Evolutionary conservation across 2,113 vertebrate genomes (phyloP).

Genomic region (Bubo blakistoni): DNA sequence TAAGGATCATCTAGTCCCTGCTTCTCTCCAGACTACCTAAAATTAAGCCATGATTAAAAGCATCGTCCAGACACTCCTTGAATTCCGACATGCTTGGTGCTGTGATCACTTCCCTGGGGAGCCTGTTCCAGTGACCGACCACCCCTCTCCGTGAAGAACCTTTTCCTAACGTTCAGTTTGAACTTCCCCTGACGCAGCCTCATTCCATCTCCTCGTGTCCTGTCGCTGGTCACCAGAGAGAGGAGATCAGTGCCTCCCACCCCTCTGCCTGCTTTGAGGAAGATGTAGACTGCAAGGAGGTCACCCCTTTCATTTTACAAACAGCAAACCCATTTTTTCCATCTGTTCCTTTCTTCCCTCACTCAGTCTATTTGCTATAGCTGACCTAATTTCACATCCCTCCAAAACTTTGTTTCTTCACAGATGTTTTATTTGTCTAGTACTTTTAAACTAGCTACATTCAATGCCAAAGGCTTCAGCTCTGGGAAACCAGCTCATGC

Average conservation of each 20-base stretch:
- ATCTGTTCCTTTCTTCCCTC: background rate
- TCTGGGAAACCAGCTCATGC: background rate
- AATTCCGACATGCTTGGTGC: background rate
- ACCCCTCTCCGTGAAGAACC: background rate
- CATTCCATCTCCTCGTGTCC: background rate
- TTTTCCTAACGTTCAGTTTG: background rate
- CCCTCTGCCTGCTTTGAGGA: background rate
- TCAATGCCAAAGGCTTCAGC: background rate
- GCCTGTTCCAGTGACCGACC: background rate
- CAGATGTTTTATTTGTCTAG: background rate
- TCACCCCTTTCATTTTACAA: background rate
- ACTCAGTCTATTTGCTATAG: background rate
- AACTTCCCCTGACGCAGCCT: background rate
- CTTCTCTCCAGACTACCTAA: background rate
- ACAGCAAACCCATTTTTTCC: background rate
- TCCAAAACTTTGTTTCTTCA: background rate
- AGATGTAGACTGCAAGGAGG: background rate
- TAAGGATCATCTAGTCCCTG: background rate
- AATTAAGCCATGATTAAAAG: background rate
- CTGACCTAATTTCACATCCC: background rate
- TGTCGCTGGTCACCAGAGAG: background rate
- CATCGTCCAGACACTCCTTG: accelerated
- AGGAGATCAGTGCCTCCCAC: background rate
- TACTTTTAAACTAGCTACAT: background rate
- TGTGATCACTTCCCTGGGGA: background rate